phyloP scores from a whole-genome alignment of 2,113 vertebrate genomes.

The Lamprologus callipterus region DNA sequence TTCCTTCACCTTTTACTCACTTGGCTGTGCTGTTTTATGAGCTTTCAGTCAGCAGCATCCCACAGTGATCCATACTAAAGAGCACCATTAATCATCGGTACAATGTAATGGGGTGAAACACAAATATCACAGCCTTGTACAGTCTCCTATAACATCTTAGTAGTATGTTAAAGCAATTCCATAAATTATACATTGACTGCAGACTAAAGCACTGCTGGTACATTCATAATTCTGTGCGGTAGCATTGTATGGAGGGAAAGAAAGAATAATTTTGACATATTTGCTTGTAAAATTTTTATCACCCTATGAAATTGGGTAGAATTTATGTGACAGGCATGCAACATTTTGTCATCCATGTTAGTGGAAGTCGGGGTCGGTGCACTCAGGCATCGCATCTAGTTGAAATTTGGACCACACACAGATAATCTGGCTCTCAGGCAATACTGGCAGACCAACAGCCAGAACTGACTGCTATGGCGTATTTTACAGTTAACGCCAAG shows the following conservation, averaged over 20 bases:
- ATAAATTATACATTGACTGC: slow-evolving; percentile 1
- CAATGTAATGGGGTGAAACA: not conserved
- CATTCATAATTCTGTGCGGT: not conserved
- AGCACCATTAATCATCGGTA: not conserved
- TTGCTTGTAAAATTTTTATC: not conserved
- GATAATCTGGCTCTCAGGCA: not conserved
- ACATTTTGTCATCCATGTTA: not conserved
- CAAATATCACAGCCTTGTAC: not conserved
- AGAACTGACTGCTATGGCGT: not conserved
- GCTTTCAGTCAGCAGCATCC: not conserved
- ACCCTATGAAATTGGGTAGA: not conserved
- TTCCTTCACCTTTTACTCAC: not conserved
- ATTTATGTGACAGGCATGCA: not conserved
- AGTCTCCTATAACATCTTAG: not conserved
- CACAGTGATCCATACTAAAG: not conserved
- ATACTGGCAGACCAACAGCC: not conserved
- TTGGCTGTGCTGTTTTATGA: not conserved
- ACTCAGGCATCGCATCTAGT: not conserved
- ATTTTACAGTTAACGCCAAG: not conserved
- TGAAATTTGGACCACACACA: not conserved
- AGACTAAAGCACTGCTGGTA: not conserved
- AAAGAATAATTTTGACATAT: not conserved
- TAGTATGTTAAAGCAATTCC: not conserved
- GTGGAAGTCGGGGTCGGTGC: not conserved
- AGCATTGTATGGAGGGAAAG: not conserved